Evolutionary conservation across 2,113 vertebrate species (phyloP).

Genomic region (Nannospalax galili): DNA sequence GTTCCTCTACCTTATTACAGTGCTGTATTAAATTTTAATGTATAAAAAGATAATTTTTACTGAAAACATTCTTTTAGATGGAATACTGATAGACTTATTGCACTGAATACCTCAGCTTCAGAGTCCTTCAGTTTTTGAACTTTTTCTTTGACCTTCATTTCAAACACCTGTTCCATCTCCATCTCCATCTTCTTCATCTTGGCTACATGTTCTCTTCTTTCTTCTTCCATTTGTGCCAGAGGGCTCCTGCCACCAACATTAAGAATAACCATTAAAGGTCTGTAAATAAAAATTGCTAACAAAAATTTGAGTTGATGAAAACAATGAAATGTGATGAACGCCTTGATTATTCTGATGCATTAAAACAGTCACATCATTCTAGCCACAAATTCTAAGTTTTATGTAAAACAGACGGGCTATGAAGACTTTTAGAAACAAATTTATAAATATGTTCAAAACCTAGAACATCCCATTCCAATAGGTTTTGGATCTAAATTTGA

Average conservation of each 20-base stretch:
- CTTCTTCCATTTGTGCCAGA: conserved; percentile 98
- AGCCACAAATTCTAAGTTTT: conserved; percentile 39
- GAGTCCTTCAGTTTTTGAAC: conserved; percentile 99
- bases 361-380: conserved; percentile 30
- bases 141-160: conserved; percentile 99
- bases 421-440: conserved; percentile 12
- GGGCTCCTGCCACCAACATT: conserved; percentile 91
- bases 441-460: not conserved
- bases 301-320: not conserved
- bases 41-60: not conserved
- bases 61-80: not conserved
- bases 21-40: not conserved
- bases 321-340: not conserved
- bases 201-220: conserved; percentile 96
- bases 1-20: not conserved
- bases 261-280: conserved; percentile 58
- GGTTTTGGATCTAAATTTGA: not conserved
- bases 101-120: conserved; percentile 94
- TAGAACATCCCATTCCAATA: not conserved
- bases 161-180: conserved; percentile 99
- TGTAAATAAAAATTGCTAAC: not conserved
- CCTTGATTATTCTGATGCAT: not conserved
- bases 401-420: not conserved
- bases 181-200: conserved; percentile 99
- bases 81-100: not conserved